Evolutionary conservation across 35 echinoderm and acorn worm genomes (phyloP), one percentile per base, ranked within the genome.

Genomic region (Acanthaster planci): DNA sequence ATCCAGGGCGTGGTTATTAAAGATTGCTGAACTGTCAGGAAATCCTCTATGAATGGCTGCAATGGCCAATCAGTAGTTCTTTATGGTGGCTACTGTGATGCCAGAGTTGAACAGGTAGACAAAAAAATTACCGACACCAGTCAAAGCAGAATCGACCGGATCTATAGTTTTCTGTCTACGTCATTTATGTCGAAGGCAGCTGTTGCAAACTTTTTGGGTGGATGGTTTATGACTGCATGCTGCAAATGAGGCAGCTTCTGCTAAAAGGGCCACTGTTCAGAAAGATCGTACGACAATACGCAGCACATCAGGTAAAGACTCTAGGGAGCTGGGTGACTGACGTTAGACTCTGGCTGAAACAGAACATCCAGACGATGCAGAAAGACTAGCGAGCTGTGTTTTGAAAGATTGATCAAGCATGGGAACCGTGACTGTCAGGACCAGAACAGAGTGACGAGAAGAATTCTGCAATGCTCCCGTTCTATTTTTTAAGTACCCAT

Each of bases 11-110:
- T 30, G n/a, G 51, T 57, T 57, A 30, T 67, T 21, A 1, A 16
- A 39, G n/a, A 92, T 56, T 22, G 21, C 42, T 42, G 60, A 52
- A 7, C 84, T 84, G 29, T 84, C 59, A 36, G 21, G 17, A 40
- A 86, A 82, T 12, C 90, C 90, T 58, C 35, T 2, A 39, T 92
- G 90, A 32, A 92, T 75, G 1, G 90, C 53, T 22, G 37, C 37
- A 39, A 92, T 92, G 29, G 90, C 90, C 5, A 58, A 86, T 15
- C 86, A 92, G 18, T 64, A 60, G 52, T 57, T 79, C n/a, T n/a
- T 39, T 86, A 44, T 17, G 77, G 34, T 85, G 12, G 42, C 4
- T 47, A 47, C 42, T 12, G 42, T 27, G n/a, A 72, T 37, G 64
- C 58, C 84, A 36, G 27, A 40, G 0, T 85, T 42, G 68, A 85